Conservation (phyloP, 2,113 vertebrate species). For the Macheiramphus alcinus region DNA sequence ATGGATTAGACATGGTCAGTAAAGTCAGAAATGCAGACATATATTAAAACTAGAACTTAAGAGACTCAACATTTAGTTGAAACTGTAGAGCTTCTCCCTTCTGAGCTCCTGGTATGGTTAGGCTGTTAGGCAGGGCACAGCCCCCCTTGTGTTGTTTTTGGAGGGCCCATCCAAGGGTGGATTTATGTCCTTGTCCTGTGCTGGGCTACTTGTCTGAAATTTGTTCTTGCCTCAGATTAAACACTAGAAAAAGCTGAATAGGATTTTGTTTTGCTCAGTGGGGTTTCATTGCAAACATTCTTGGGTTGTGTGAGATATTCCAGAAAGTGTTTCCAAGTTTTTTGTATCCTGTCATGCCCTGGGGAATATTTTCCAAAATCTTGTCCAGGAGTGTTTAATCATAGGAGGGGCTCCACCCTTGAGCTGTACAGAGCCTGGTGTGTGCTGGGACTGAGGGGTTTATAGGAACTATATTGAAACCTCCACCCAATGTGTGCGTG, state of each 20-base stretch:
- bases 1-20: background rate
- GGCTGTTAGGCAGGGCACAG: background rate
- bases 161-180: background rate
- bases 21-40: background rate
- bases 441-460: background rate
- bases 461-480: background rate
- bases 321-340: background rate
- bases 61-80: background rate
- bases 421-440: background rate
- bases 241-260: background rate
- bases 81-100: background rate
- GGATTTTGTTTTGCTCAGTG: background rate
- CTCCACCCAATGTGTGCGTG: background rate
- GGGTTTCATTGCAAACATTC: background rate
- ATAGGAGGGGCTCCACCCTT: background rate
- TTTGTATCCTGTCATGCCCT: background rate
- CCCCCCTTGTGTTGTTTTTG: fast-evolving
- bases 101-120: background rate
- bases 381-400: conserved; percentile 4
- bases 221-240: background rate
- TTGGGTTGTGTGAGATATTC: background rate
- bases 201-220: background rate
- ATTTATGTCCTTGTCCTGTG: background rate
- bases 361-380: conserved; percentile 9
- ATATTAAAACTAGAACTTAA: background rate